Evolutionary conservation across 2,888 invertebrate genomes (phyloP).

Genomic region (Sphaeridia pumilis): DNA sequence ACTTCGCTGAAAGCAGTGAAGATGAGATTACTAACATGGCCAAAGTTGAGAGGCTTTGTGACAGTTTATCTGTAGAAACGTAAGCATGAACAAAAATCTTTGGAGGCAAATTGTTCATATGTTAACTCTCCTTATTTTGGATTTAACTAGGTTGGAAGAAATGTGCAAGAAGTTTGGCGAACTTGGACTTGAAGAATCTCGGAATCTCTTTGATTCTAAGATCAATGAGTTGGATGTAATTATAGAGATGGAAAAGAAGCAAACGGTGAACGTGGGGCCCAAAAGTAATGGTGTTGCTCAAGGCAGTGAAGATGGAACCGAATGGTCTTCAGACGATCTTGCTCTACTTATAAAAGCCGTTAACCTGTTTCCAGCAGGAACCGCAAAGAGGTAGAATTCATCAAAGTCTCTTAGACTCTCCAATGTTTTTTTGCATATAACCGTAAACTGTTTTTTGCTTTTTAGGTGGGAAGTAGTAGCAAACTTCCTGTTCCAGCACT

Average conservation of each 20-base stretch:
- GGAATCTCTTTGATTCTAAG: slow-evolving; percentile 54
- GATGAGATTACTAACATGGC: slow-evolving; percentile 74
- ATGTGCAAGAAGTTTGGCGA: slow-evolving; percentile 38
- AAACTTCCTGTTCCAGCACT: slow-evolving; percentile 79
- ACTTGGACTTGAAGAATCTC: slow-evolving; percentile 44
- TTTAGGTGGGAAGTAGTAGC: slow-evolving; percentile 79
- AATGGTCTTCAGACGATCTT: slow-evolving; percentile 76
- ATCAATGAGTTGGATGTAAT: slow-evolving; percentile 60
- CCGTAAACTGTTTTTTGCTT: too few relatives aligned
- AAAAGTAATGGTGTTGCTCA: slow-evolving; percentile 41
- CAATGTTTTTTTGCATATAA: too few relatives aligned
- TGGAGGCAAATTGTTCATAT: too few relatives aligned
- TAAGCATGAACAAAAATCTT: slow-evolving; percentile 16
- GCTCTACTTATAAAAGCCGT: slow-evolving; percentile 91
- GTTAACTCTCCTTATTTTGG: too few relatives aligned
- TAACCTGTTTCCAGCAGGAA: slow-evolving; percentile 94
- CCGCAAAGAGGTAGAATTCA: slow-evolving; percentile 39
- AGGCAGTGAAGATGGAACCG: slow-evolving; percentile 45
- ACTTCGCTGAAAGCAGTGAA: slow-evolving; percentile 56
- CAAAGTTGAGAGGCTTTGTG: slow-evolving; percentile 83
- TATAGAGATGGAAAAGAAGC: slow-evolving; percentile 49
- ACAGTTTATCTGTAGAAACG: slow-evolving; percentile 47
- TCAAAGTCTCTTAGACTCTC: too few relatives aligned
- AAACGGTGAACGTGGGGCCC: slow-evolving; percentile 39
- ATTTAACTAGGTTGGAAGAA: slow-evolving; percentile 38